Evolutionary conservation across 2,113 vertebrate species (phyloP).

Genomic region (Probosciger aterrimus): DNA sequence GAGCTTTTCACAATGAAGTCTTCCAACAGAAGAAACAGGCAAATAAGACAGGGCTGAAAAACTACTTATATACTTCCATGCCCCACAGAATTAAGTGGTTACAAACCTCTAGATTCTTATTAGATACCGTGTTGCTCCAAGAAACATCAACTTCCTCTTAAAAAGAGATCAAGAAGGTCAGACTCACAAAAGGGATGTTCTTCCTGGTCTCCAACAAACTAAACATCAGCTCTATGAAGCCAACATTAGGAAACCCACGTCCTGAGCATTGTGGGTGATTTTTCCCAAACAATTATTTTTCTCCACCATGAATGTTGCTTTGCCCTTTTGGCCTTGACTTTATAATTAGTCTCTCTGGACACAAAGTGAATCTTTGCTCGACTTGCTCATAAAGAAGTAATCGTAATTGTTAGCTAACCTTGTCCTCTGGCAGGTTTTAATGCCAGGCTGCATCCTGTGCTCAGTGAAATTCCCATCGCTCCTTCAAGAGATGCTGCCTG

Average conservation of each 20-base stretch:
- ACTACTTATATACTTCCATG: background rate
- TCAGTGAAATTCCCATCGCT: background rate
- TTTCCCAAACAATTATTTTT: background rate
- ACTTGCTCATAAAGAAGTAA: background rate
- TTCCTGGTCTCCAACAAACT: background rate
- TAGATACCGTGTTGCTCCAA: background rate
- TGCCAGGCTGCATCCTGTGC: background rate
- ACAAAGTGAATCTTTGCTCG: background rate
- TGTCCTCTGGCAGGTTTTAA: background rate
- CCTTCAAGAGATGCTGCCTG: background rate
- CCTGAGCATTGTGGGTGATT: background rate
- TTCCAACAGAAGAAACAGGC: background rate
- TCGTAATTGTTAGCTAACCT: background rate
- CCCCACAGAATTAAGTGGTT: background rate
- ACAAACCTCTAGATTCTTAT: background rate
- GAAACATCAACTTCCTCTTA: background rate
- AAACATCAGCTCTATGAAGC: background rate
- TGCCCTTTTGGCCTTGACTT: background rate
- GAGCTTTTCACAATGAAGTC: background rate
- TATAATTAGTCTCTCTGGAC: background rate
- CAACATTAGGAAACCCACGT: background rate
- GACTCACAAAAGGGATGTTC: background rate
- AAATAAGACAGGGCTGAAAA: background rate
- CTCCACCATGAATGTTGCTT: background rate
- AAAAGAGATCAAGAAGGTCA: background rate